phyloP scores from a whole-genome alignment of 1,140 invertebrate species.

The Tetranychus urticae region DNA sequence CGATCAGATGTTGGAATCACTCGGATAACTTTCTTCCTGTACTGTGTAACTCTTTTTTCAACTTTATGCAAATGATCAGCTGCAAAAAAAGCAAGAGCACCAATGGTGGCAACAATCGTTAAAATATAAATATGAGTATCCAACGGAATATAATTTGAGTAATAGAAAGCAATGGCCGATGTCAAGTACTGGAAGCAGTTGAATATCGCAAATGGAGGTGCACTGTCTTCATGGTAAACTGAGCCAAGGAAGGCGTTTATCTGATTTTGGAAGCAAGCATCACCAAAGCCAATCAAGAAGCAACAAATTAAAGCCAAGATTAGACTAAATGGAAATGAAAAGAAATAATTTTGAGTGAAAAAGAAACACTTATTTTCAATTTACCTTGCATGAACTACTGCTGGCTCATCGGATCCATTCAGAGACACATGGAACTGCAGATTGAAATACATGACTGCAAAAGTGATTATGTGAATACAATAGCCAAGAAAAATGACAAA shows the following conservation, averaged over 20 bases:
- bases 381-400: constrained; percentile 30
- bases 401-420: constrained; percentile 27
- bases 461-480: constrained; percentile 48
- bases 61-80: background rate
- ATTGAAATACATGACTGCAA: constrained; percentile 62
- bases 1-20: too few relatives aligned
- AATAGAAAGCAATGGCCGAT: constrained; percentile 67
- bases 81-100: background rate
- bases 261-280: constrained; percentile 83
- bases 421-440: constrained; percentile 54
- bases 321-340: constrained; percentile 22
- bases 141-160: constrained; percentile 27
- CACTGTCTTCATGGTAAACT: constrained; percentile 48
- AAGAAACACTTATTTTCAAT: too few relatives aligned
- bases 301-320: constrained; percentile 61
- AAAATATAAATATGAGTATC: background rate
- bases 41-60: background rate
- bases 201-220: constrained; percentile 78
- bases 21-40: too few relatives aligned
- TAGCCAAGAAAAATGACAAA: constrained; percentile 65
- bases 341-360: too few relatives aligned
- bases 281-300: constrained; percentile 74
- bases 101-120: background rate
- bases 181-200: constrained; percentile 84
- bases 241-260: constrained; percentile 72